Base-by-base conservation (phyloP, 1,140 invertebrate species). In the Drosophila ananassae region DNA sequence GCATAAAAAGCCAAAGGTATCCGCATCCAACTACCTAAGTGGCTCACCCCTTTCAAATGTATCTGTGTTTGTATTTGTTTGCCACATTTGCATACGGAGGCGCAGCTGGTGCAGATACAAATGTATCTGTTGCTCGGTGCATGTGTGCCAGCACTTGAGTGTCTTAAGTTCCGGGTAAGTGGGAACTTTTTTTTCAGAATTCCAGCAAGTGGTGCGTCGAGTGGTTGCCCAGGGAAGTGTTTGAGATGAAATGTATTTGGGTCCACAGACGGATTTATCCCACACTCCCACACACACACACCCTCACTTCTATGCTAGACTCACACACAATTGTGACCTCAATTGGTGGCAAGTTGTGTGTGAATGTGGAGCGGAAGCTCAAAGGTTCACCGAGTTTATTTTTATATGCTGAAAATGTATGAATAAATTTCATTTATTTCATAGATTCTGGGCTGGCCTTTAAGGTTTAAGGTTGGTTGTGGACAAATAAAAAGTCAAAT, bases 81-180 rank as follows among this genome's bases (percentile, higher is more conserved):
- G 44, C 44, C 44, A 34, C 44, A 81, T 80, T 77, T 80, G 61
- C 73, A 81, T 77, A 69, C 61, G 74, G 34, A 51, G 44, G 51
- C 41, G 58, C 60, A 64, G 52, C 52, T 75, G 41, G 52, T 57
- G 67, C 62, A 51, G 9, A 60, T 64, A 59, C 47, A 22, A 32
- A 37, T 48, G 67, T 72, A 73, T 82, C 63, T 79, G 68, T 83
- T 69, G 55, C 75, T 73, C 69, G 39, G 46, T 63, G 55, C 54
- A 62, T 73, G 53, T 58, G 10, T 21, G 64, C 17, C 41, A 39
- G 54, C 78, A 72, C 82, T 87, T 82, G 75, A 87, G 83, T 79
- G 62, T 87, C 82, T 87, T 87, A 87, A 87, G 82, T 89, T 89
- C 66, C 69, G 67, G 84, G 73, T 76, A 89, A 85, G 82, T 87